Percentiles rank a stretch among this genome's conserved stretches.
Conservation (phyloP, 2,888 invertebrate genomes). For the Zygogramma bicolorata region DNA sequence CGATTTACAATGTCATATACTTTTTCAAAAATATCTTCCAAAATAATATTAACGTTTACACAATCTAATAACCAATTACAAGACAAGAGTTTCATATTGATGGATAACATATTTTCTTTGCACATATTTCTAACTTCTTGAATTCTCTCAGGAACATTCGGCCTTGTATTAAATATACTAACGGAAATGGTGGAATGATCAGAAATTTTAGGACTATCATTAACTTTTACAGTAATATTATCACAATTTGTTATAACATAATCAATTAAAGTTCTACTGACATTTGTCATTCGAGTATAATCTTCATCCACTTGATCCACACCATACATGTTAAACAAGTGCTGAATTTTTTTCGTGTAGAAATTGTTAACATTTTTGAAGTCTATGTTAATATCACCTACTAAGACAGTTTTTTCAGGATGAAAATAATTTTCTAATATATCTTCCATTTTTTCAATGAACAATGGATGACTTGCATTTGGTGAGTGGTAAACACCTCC, state of each 20-base stretch:
- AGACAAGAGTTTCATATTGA: neutral
- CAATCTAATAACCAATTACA: neutral
- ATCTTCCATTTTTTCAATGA: conserved; percentile 1
- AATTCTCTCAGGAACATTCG: neutral
- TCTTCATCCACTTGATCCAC: neutral
- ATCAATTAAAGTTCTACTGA: neutral
- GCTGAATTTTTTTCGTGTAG: neutral
- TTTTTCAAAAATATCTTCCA: neutral
- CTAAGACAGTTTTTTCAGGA: neutral
- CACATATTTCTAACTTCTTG: neutral
- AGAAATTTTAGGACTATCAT: neutral
- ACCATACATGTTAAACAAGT: neutral
- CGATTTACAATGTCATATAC: neutral
- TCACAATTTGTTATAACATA: conserved; percentile 9
- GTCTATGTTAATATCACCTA: conserved; percentile 5
- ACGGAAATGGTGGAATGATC: neutral
- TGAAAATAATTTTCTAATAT: neutral
- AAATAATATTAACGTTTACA: neutral
- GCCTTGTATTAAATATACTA: neutral
- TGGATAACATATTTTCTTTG: conserved; percentile 7
- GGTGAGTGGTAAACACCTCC: conserved; percentile 6
- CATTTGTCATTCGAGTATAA: neutral
- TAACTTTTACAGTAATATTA: neutral
- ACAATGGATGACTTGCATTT: neutral
- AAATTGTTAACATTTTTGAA: neutral